Evolutionary conservation across 2,113 vertebrate species (phyloP).

Genomic region (Syngnathoides biaculeatus): DNA sequence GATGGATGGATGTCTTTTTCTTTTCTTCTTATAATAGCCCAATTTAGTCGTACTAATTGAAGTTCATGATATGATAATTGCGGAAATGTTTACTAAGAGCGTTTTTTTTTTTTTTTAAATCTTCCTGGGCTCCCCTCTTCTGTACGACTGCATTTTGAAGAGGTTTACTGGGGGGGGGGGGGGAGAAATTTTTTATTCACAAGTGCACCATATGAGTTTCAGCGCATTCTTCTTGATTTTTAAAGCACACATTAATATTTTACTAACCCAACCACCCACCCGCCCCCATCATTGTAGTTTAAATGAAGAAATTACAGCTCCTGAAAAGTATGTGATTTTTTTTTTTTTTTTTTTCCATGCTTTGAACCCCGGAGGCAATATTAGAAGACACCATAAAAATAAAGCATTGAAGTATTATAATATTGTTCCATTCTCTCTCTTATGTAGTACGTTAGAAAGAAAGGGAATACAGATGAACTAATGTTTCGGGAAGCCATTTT

Average conservation of each 20-base stretch:
- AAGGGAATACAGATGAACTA: neutral
- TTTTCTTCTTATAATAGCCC: neutral
- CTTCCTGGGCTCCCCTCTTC: neutral
- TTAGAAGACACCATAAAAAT: conserved; percentile 8
- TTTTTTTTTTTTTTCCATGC: conserved; percentile 15
- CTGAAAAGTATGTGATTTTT: conserved; percentile 6
- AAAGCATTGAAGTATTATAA: neutral
- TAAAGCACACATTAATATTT: conserved; percentile 26
- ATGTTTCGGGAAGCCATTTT: neutral
- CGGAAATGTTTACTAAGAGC: neutral
- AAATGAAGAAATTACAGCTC: conserved; percentile 22
- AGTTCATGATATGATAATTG: neutral
- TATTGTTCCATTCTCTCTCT: neutral
- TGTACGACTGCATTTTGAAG: conserved; percentile 5
- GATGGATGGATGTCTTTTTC: too few species aligned
- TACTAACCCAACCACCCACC: too few species aligned
- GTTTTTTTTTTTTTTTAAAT: too few species aligned
- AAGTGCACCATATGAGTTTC: neutral
- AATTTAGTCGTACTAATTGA: neutral
- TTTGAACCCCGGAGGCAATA: conserved; percentile 17
- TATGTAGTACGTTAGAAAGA: neutral
- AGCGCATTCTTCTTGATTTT: conserved; percentile 20
- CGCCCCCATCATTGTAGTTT: conserved; percentile 18
- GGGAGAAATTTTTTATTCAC: conserved; percentile 30
- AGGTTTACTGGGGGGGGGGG: conserved; percentile 24